phyloP scores from a whole-genome alignment of 2,797 vertebrate genomes.

The Centroberyx gerrardi region DNA sequence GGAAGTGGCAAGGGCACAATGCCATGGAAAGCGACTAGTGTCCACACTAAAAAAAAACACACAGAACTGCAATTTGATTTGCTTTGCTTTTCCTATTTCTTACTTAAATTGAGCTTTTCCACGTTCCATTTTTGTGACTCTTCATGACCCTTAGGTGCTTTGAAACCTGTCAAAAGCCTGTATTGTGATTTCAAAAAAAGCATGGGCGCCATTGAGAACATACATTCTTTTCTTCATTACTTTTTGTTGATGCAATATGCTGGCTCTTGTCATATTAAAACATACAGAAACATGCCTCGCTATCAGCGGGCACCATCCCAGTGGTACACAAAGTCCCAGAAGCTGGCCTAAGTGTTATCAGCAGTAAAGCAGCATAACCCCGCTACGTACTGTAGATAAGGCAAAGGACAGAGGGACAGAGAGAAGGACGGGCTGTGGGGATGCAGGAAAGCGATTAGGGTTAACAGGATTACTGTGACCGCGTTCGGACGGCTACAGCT shows the following conservation, averaged over 20 bases:
- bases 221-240: neutral
- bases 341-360: slow-evolving; percentile 61
- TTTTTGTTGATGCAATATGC: neutral
- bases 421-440: slow-evolving; percentile 66
- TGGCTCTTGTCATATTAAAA: slow-evolving; percentile 32
- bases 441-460: slow-evolving; percentile 83
- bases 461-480: slow-evolving; percentile 87
- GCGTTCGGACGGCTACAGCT: slow-evolving; percentile 71
- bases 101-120: slow-evolving; percentile 25
- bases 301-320: slow-evolving; percentile 50
- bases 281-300: neutral
- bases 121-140: slow-evolving; percentile 39
- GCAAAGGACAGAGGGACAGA: slow-evolving; percentile 27
- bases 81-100: slow-evolving; percentile 14
- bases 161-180: slow-evolving; percentile 17
- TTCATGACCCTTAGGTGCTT: slow-evolving; percentile 29
- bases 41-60: too few species aligned
- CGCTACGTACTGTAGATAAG: slow-evolving; percentile 56
- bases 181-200: slow-evolving; percentile 41
- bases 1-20: too few species aligned
- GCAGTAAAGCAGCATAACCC: slow-evolving; percentile 56
- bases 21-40: too few species aligned
- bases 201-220: slow-evolving; percentile 5
- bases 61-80: slow-evolving; percentile 6
- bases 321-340: slow-evolving; percentile 41